Conservation (phyloP, 1,140 invertebrate species). For the Hydropsyche tenuis region DNA sequence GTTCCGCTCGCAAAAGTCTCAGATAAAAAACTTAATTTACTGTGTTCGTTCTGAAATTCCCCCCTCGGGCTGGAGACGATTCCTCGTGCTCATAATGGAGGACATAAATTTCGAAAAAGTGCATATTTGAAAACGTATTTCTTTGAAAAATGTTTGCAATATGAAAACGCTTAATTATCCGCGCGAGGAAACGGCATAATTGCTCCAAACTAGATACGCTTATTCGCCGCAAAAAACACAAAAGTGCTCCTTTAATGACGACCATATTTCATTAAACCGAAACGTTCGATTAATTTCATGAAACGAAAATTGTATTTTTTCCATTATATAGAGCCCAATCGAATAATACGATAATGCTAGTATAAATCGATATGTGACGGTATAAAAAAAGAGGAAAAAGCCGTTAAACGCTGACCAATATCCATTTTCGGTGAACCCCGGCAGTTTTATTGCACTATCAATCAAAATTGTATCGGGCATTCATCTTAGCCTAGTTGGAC, state of each 20-base stretch:
- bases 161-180: constrained; percentile 20
- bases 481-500: constrained; percentile 39
- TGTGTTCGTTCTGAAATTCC: constrained; percentile 29
- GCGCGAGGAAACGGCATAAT: constrained; percentile 2
- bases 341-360: neutral
- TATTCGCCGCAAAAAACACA: no score
- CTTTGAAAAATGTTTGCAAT: constrained; percentile 17
- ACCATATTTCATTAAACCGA: no score
- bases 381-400: constrained; percentile 12
- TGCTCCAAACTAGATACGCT: neutral
- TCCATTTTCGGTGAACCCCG: constrained; percentile 43
- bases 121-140: constrained; percentile 36
- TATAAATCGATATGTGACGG: neutral
- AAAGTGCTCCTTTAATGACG: no score
- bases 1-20: constrained; percentile 30
- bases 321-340: no score
- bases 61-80: constrained; percentile 19
- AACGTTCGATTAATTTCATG: no score
- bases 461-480: constrained; percentile 46
- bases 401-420: constrained; percentile 30
- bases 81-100: constrained; percentile 39
- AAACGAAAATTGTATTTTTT: no score
- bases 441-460: constrained; percentile 49
- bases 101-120: constrained; percentile 43
- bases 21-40: constrained; percentile 46